Conservation (phyloP, 2,113 vertebrate genomes). For the Leptocoma aspasia region DNA sequence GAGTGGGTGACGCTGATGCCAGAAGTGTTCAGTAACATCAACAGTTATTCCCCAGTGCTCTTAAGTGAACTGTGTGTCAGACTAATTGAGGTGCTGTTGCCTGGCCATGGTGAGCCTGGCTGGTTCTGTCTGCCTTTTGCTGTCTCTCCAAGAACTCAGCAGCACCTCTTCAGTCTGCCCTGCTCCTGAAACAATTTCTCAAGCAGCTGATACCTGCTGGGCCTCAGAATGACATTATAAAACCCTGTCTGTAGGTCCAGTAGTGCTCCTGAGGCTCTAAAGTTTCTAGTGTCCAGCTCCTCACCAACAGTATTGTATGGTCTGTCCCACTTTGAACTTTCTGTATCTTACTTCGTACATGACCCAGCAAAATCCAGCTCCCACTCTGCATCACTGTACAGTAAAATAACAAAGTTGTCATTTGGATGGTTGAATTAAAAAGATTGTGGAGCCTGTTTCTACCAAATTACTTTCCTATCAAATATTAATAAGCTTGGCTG, state of each 20-base stretch:
- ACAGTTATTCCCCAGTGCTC: not conserved
- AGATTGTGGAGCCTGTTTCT: not conserved
- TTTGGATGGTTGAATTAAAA: not conserved
- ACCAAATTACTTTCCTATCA: not conserved
- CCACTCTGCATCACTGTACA: not conserved
- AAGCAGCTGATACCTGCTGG: not conserved
- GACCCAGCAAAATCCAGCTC: not conserved
- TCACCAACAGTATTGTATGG: not conserved
- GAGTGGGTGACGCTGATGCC: not conserved
- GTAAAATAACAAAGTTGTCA: slow-evolving; percentile 29
- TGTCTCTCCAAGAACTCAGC: not conserved
- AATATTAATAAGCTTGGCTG: slow-evolving; percentile 6
- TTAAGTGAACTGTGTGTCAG: accelerated
- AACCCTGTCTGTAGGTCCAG: not conserved
- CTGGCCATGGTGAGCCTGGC: not conserved
- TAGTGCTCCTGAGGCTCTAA: not conserved
- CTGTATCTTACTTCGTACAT: not conserved
- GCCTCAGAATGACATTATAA: not conserved
- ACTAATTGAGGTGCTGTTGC: not conserved
- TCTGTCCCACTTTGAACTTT: not conserved
- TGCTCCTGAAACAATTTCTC: not conserved
- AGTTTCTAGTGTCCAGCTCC: not conserved
- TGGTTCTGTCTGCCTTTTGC: not conserved
- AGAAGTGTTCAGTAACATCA: not conserved
- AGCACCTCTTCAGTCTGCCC: not conserved